These are phyloP conservation scores for Macrotrachela quadricornifera DNA, from an alignment of 1,140 invertebrate genomes.

Conservation along the genomic window DNA sequence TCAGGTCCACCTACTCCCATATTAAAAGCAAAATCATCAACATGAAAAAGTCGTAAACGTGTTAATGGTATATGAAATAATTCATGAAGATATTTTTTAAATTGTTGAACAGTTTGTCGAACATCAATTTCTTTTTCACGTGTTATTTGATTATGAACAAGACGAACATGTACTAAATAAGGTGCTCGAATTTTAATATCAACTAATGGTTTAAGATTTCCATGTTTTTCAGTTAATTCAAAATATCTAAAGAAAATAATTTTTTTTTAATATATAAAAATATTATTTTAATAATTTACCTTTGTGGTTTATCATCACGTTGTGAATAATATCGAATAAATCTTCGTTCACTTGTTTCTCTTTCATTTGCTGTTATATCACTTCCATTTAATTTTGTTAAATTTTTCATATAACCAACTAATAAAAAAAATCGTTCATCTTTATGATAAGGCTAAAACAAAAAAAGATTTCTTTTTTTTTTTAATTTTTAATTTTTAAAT, in stretches of 20 bases:
- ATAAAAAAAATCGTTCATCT: conserved; percentile 56
- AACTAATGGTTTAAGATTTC: conserved; percentile 60
- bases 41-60: conserved; percentile 57
- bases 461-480: too few relatives aligned
- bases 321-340: conserved; percentile 75
- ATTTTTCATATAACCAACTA: conserved; percentile 61
- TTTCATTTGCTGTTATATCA: conserved; percentile 51
- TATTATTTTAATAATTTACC: conserved; percentile 17
- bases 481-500: conserved; percentile 19
- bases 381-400: conserved; percentile 66
- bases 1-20: conserved; percentile 42
- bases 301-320: conserved; percentile 11
- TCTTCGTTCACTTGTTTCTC: conserved; percentile 66
- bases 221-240: conserved; percentile 55
- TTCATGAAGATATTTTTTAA: conserved; percentile 38
- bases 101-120: conserved; percentile 25
- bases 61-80: conserved; percentile 52
- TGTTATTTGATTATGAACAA: conserved; percentile 47
- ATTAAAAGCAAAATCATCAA: conserved; percentile 45
- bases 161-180: conserved; percentile 57
- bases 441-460: conserved; percentile 25
- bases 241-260: conserved; percentile 33
- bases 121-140: conserved; percentile 33
- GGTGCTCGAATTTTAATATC: conserved; percentile 61
- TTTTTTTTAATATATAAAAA: too few relatives aligned